Base-by-base conservation (phyloP, 2,888 invertebrate genomes). In the Yponomeuta sedellus region DNA sequence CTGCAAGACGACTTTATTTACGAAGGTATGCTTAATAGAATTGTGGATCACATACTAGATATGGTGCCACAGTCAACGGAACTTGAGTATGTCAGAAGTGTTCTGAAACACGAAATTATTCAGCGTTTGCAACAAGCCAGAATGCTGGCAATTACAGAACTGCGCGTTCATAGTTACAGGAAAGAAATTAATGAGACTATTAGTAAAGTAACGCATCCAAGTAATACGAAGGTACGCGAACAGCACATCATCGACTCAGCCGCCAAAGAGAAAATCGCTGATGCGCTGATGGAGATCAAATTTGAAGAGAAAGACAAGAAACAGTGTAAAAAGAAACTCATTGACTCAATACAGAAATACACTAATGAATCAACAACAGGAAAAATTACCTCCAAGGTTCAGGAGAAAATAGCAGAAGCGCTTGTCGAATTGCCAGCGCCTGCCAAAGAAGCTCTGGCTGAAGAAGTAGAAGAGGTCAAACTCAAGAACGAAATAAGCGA, bases 141-240 rank as follows among this genome's bases (percentile, higher is more conserved):
- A 28, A 25, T 10, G 12, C n/a, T 28, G n/a, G 28, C 61, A 3
- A 10, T 25, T 6, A 10, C 8, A 2, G 28, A 28, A 10, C 28
- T 25, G 22, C 22, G 22, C 10, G 22, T 16, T 8, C 61, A 61
- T n/a, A 61, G 22, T 16, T 61, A 25, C 22, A 22, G 61, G 28
- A 61, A 61, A 25, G 61, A 61, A 61, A 61, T 61, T 25, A 25
- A 28, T 28, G 61, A 61, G 3, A 28, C 61, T 25, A 28, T 61
- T 2, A 61, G 22, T 2, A 61, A 61, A 61, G 61, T 28, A 0
- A 61, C 22, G 22, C 61, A 20, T 2, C 12, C 11, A 8, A 44
- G 44, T 5, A 44, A 44, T 2, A 44, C 11, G 44, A 44, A 11
- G 16, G 12, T 16, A 44, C 11, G 44, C 6, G 44, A 44, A 11